Percentiles rank a stretch among this genome's conserved stretches.
These are phyloP conservation scores for Mylabris phalerata DNA, from an alignment of 1,140 invertebrate genomes.

Conservation along the genomic window DNA sequence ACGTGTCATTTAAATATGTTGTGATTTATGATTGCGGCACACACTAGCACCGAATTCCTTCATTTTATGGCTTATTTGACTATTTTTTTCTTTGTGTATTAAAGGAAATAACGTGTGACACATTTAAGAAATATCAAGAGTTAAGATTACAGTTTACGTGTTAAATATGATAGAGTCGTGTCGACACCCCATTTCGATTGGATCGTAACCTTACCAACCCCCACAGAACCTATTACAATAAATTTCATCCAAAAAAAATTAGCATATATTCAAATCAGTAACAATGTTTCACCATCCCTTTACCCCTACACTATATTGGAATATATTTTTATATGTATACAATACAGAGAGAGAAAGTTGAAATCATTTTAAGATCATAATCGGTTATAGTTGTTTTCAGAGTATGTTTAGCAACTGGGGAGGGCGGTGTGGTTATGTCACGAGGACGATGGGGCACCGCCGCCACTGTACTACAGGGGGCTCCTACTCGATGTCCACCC, in stretches of 20 bases:
- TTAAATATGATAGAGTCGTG: conserved; percentile 32
- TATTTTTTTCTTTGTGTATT: no score
- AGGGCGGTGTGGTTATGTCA: conserved; percentile 16
- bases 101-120: no score
- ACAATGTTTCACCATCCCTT: background rate
- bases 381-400: conserved; percentile 32
- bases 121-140: no score
- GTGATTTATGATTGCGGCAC: conserved; percentile 9
- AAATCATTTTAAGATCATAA: conserved; percentile 19
- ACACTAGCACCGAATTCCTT: conserved; percentile 1
- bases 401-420: conserved; percentile 26
- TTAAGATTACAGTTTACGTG: conserved; percentile 28
- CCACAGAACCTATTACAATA: conserved; percentile 26
- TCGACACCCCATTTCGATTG: conserved; percentile 31
- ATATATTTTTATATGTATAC: background rate
- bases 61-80: background rate
- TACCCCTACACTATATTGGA: no score
- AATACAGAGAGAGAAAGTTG: conserved; percentile 27
- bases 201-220: conserved; percentile 25
- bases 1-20: conserved; percentile 7
- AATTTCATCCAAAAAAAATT: conserved; percentile 29
- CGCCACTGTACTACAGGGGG: conserved; percentile 19
- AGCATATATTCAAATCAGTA: conserved; percentile 30
- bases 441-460: conserved; percentile 26
- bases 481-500: conserved; percentile 17